A percentile compares a stretch with the other conserved stretches of the same genome.
phyloP scores from a whole-genome alignment of 35 echinoderm and acorn worm species.

The Apostichopus parvimensis region DNA sequence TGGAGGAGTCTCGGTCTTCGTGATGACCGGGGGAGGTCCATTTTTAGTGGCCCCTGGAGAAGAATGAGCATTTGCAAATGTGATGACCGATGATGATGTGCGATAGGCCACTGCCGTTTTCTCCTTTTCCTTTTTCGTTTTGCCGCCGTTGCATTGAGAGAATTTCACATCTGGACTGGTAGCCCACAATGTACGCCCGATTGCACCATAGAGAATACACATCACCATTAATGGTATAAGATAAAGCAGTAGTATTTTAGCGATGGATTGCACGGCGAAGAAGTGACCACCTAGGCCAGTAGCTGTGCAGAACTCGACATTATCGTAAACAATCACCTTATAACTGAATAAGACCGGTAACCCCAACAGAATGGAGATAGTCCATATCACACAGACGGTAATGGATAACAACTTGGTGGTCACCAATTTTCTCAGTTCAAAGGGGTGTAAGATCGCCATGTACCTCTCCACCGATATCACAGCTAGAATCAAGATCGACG shows the following conservation, averaged over 20 bases:
- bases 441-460: constrained; percentile 83
- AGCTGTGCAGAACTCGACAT: background rate
- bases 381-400: constrained; percentile 73
- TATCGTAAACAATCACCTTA: background rate
- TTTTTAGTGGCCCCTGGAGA: background rate
- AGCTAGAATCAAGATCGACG: constrained; percentile 78
- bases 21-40: background rate
- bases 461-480: constrained; percentile 88
- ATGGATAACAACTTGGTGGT: constrained; percentile 64
- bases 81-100: constrained; percentile 8
- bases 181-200: constrained; percentile 72
- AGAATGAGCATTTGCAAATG: background rate
- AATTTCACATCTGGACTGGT: constrained; percentile 65
- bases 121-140: background rate
- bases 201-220: constrained; percentile 79
- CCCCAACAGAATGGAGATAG: constrained; percentile 52
- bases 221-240: constrained; percentile 69
- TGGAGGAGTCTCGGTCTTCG: constrained; percentile 21
- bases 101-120: constrained; percentile 17
- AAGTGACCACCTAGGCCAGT: background rate
- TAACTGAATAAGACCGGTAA: constrained; percentile 47
- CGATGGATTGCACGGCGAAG: constrained; percentile 1
- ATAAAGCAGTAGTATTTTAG: constrained; percentile 58
- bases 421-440: constrained; percentile 66
- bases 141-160: constrained; percentile 12